phyloP scores from a whole-genome alignment of 2,113 vertebrate genomes.

The Onychostoma macrolepis region DNA sequence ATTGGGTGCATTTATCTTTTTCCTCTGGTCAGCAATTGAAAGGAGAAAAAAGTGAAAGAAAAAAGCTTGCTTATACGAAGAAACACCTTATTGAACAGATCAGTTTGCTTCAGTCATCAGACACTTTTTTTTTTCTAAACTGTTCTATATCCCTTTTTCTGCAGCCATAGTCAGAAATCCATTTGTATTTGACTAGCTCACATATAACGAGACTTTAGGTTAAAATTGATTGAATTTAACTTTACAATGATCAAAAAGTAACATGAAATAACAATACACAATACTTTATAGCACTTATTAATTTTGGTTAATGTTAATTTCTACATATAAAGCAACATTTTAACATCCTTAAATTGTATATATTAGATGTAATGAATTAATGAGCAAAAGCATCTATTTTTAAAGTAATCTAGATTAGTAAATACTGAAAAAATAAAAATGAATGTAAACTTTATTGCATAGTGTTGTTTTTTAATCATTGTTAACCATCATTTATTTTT shows the following conservation, averaged over 20 bases:
- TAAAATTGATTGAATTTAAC: background rate
- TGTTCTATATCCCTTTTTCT: background rate
- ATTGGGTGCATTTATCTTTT: slow-evolving; percentile 80
- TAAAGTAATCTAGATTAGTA: background rate
- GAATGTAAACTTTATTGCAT: background rate
- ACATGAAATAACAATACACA: background rate
- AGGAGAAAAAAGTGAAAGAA: slow-evolving; percentile 57
- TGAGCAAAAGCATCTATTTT: background rate
- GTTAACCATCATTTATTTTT: background rate
- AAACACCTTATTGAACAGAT: slow-evolving; percentile 64
- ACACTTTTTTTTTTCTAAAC: slow-evolving; percentile 36
- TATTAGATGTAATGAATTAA: background rate
- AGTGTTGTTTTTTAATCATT: background rate
- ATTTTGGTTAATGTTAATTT: background rate
- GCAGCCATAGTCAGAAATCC: background rate
- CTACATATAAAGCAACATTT: background rate
- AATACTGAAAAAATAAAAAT: background rate
- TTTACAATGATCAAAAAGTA: background rate
- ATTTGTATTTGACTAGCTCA: background rate
- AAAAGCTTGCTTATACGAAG: slow-evolving; percentile 67
- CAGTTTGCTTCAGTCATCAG: slow-evolving; percentile 63
- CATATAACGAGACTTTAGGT: slow-evolving; percentile 51
- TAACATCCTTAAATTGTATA: background rate
- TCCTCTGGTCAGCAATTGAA: slow-evolving; percentile 78
- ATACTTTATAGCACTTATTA: background rate